Evolutionary conservation across 2,113 vertebrate genomes (phyloP), one percentile per base, ranked within the genome.

Genomic region (Alosa alosa): DNA sequence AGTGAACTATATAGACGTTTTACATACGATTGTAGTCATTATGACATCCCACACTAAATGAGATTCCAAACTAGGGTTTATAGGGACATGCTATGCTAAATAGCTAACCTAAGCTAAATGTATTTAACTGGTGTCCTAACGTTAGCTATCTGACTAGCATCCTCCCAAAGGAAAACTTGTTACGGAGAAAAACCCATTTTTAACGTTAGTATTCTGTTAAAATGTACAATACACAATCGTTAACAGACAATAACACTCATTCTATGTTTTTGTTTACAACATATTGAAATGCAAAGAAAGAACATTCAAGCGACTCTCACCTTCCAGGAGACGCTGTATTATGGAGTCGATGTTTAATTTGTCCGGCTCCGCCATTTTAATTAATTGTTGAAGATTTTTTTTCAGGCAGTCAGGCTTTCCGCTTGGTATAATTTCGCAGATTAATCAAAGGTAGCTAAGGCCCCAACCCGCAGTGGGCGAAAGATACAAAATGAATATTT

Each of bases 261-360:
- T 78, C 3, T 15, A 64, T 39, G 15, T 41, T 18, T 1, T 72
- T 36, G 5, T 72, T 36, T 78, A 17, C 39, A 78, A 39, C 22
- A 15, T 15, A 17, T 2, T 81, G 8, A 41, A 10, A n/a, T 47
- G 7, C 18, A 60, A 47, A 47, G 17, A 31, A 5, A 36, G 31
- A 31, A 15, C 22, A 85, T 20, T 45, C 20, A 49, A 0, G 13
- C n/a, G 39, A 15, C 1, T 50, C 93, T 96, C 89, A 99, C 97
- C 97, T 97, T 99, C 97, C 93, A 99, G 92, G 87, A 99, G 96
- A 90, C 97, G 96, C 93, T 97, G 96, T 95, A 99, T 99, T 95
- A 98, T 97, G 87, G 97, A 99, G 93, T 99, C 97, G 90, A 99
- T 95, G 95, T 99, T 99, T 94, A 99, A 96, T 94, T 98, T 99